Percentiles rank a stretch among this genome's conserved stretches.
Conservation (phyloP, 1,140 invertebrate species). For the Papilio glaucus region DNA sequence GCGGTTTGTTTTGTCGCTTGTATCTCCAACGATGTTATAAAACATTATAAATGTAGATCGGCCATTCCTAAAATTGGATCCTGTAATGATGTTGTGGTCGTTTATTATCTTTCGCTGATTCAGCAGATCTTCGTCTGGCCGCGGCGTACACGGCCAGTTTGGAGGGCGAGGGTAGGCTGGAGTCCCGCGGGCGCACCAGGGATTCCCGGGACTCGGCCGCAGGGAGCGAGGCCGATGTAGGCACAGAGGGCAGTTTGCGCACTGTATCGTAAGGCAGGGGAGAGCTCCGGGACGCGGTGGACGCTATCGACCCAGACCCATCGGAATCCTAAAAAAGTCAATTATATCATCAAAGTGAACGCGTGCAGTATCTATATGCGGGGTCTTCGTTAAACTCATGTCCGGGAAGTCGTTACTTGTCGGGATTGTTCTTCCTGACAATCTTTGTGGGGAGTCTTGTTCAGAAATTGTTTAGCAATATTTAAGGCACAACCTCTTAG, state of each 20-base stretch:
- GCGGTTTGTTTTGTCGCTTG: background rate
- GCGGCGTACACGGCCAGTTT: conserved; percentile 84
- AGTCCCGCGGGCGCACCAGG: conserved; percentile 74
- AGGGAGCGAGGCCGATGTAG: conserved; percentile 78
- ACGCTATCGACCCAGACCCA: conserved; percentile 75
- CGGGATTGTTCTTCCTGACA: background rate
- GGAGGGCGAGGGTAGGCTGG: conserved; percentile 85
- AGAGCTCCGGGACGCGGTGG: conserved; percentile 71
- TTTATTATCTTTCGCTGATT: conserved; percentile 83
- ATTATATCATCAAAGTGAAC: background rate
- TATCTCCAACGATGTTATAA: background rate
- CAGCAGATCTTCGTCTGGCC: conserved; percentile 83
- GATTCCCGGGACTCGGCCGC: conserved; percentile 80
- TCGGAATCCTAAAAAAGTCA: conserved; percentile 77
- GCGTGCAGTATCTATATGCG: background rate
- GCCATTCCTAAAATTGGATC: conserved; percentile 77
- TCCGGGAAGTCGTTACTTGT: background rate
- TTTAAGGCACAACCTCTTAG: too few species aligned
- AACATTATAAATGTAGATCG: too few species aligned
- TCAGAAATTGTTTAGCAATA: too few species aligned
- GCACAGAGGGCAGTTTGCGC: conserved; percentile 85
- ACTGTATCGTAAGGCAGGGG: conserved; percentile 81
- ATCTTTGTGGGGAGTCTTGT: too few species aligned
- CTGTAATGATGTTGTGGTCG: conserved; percentile 86
- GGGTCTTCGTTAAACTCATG: too few species aligned